A percentile compares a stretch with the other conserved stretches of the same genome.
Evolutionary conservation across 2,888 invertebrate species (phyloP).

Genomic region (Drosophila pseudotakahashii): DNA sequence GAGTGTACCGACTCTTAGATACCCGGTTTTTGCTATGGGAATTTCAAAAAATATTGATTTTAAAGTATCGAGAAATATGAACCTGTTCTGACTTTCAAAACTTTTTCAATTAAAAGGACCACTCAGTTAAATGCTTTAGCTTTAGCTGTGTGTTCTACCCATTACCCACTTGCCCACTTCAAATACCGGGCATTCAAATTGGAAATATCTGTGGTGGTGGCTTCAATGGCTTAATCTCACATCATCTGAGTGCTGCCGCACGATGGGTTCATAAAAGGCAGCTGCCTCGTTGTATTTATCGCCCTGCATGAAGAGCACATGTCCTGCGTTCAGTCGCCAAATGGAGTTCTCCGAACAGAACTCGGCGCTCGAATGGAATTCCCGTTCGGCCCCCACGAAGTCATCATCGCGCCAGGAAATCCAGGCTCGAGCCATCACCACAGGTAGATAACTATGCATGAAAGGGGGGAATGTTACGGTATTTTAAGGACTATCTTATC

Average conservation of each 20-base stretch:
- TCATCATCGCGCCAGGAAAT: conserved; percentile 99
- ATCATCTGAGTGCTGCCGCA: conserved; percentile 96
- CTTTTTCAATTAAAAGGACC: not conserved
- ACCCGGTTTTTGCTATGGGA: not conserved
- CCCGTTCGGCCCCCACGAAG: conserved; percentile 97
- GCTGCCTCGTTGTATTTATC: conserved; percentile 99
- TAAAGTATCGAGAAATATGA: no score
- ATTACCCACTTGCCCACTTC: no score
- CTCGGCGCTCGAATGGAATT: conserved; percentile 98
- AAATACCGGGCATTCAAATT: conserved; percentile 6
- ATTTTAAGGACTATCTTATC: no score
- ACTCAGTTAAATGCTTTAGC: no score
- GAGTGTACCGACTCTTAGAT: not conserved
- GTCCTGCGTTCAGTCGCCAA: conserved; percentile 99
- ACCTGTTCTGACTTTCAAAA: not conserved
- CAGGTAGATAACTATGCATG: conserved; percentile 92
- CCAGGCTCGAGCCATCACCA: conserved; percentile 99
- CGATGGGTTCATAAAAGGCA: conserved; percentile 98
- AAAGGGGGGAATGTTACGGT: not conserved
- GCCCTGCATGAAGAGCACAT: conserved; percentile 99
- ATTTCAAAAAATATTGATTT: not conserved
- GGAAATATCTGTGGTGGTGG: conserved; percentile 3
- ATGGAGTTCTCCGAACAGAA: conserved; percentile 98
- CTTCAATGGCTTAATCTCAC: conserved; percentile 82
- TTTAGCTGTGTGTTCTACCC: no score